Conservation (phyloP, 2,113 vertebrate genomes). For the Dicerorhinus sumatrensis region DNA sequence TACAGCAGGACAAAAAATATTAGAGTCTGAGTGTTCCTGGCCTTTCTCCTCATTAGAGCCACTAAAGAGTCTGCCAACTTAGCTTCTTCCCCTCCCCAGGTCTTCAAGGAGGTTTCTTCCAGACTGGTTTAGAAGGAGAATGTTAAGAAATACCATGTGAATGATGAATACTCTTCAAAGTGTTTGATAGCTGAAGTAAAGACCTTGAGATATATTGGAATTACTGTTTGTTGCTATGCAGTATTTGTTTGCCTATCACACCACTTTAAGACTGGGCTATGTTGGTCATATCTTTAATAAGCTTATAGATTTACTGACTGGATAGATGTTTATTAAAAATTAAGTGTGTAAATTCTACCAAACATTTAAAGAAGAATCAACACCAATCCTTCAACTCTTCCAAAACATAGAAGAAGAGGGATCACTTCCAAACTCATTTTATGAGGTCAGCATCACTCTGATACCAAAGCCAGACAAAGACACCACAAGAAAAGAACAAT, state of each 20-base stretch:
- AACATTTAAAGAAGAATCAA: background rate
- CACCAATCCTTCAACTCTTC: background rate
- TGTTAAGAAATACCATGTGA: background rate
- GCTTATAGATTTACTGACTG: background rate
- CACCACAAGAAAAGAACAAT: background rate
- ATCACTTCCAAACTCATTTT: background rate
- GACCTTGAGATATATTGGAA: background rate
- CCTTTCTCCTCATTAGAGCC: background rate
- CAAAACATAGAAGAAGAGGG: background rate
- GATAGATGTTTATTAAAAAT: constrained; percentile 16
- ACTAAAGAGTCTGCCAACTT: background rate
- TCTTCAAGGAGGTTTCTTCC: background rate
- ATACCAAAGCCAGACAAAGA: background rate
- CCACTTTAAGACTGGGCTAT: background rate
- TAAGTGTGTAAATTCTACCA: background rate
- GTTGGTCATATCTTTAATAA: background rate
- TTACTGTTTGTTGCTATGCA: background rate
- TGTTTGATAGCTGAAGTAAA: background rate
- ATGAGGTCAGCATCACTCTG: background rate
- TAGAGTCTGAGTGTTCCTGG: background rate
- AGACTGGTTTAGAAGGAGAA: background rate
- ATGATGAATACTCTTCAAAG: background rate
- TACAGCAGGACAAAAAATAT: background rate
- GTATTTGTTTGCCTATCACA: background rate
- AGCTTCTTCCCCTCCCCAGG: background rate